Evolutionary conservation across 2,888 invertebrate species (phyloP).

Genomic region (Cryptocephalus primarius): DNA sequence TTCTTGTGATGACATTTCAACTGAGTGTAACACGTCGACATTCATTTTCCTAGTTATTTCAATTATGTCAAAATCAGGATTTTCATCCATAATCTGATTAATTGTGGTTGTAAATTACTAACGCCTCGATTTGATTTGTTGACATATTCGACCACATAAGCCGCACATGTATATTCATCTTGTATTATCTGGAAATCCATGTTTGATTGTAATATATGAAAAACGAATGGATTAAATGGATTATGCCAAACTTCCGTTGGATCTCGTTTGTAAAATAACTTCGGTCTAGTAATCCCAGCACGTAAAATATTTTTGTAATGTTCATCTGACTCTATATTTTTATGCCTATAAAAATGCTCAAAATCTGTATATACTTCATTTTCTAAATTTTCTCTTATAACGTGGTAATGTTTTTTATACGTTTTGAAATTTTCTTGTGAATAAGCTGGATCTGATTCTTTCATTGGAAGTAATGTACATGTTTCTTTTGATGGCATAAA

Average conservation of each 20-base stretch:
- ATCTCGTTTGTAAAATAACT: constrained; percentile 25
- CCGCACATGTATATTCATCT: constrained; percentile 35
- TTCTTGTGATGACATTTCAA: not conserved
- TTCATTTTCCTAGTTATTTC: not conserved
- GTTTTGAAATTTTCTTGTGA: constrained; percentile 3
- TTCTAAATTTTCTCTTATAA: constrained; percentile 12
- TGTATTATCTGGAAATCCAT: constrained; percentile 31
- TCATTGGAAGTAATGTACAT: constrained; percentile 17
- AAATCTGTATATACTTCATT: constrained; percentile 10
- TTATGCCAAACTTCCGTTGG: constrained; percentile 31
- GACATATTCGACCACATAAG: constrained; percentile 33
- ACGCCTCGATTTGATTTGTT: constrained; percentile 31
- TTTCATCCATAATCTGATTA: constrained; percentile 22
- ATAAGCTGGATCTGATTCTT: constrained; percentile 4
- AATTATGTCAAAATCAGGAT: constrained; percentile 27
- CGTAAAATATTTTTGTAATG: constrained; percentile 19
- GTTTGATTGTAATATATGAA: constrained; percentile 26
- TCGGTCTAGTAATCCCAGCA: constrained; percentile 21
- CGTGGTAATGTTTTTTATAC: constrained; percentile 3
- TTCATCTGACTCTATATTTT: constrained; percentile 12
- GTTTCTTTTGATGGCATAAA: constrained; percentile 22
- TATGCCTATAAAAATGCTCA: constrained; percentile 11
- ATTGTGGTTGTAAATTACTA: constrained; percentile 28
- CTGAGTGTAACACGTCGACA: not conserved
- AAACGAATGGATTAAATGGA: constrained; percentile 31